These are phyloP conservation scores for Acanthis flammea DNA, from an alignment of 2,797 vertebrate species.

Conservation along the genomic window DNA sequence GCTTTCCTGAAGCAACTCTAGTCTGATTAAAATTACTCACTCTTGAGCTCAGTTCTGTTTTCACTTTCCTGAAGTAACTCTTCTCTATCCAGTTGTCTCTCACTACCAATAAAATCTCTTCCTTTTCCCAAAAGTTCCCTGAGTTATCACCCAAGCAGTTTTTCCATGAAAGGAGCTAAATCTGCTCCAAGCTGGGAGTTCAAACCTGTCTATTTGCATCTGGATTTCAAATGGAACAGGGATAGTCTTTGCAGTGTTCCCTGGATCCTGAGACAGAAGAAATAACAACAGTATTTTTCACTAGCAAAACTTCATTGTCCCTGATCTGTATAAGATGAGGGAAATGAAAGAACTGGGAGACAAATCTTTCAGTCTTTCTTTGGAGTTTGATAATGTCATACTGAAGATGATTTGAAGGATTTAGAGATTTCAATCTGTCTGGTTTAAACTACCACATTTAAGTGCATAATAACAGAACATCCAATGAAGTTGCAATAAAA, in stretches of 20 bases:
- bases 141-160: neutral
- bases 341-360: neutral
- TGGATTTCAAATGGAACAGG: neutral
- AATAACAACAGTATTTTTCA: neutral
- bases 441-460: neutral
- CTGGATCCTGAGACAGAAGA: neutral
- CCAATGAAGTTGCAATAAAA: neutral
- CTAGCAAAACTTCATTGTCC: neutral
- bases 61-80: neutral
- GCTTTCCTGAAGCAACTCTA: neutral
- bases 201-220: neutral
- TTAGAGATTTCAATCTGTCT: neutral
- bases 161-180: neutral
- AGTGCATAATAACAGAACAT: neutral
- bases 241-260: neutral
- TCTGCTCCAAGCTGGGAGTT: neutral
- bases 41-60: neutral
- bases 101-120: neutral
- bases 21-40: neutral
- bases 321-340: neutral
- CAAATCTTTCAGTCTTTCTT: neutral
- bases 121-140: neutral
- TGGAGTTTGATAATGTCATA: neutral
- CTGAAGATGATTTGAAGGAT: neutral
- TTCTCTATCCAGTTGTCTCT: neutral